phyloP scores from a whole-genome alignment of 1,140 invertebrate species.

The Cydia fagiglandana region DNA sequence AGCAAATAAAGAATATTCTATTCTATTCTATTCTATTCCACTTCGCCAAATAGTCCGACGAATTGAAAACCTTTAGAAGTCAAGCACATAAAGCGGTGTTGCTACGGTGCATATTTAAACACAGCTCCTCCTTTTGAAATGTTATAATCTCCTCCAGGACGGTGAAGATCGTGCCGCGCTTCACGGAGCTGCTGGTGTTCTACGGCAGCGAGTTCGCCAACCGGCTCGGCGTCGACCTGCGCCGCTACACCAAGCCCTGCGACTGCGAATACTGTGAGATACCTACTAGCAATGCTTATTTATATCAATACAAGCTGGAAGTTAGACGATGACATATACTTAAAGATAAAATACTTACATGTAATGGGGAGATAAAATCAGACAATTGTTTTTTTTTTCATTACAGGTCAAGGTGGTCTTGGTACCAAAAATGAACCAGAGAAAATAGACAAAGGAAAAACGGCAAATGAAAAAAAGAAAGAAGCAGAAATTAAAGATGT shows the following conservation, averaged over 20 bases:
- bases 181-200: slow-evolving; percentile 80
- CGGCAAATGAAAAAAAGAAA: too few relatives aligned
- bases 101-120: too few relatives aligned
- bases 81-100: too few relatives aligned
- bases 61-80: too few relatives aligned
- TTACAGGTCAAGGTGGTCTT: background rate
- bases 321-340: too few relatives aligned
- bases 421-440: background rate
- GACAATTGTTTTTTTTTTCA: background rate
- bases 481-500: too few relatives aligned
- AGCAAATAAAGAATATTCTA: too few relatives aligned
- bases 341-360: too few relatives aligned
- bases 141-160: slow-evolving; percentile 52
- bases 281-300: background rate
- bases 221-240: slow-evolving; percentile 62
- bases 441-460: background rate
- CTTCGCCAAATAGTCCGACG: too few relatives aligned
- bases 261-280: slow-evolving; percentile 32
- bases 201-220: slow-evolving; percentile 77
- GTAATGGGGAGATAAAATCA: background rate
- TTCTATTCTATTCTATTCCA: too few relatives aligned
- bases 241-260: slow-evolving; percentile 46
- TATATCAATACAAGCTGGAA: too few relatives aligned
- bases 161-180: slow-evolving; percentile 70
- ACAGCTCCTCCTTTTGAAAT: too few relatives aligned